A percentile compares a stretch with the other conserved stretches of the same genome.
phyloP scores from a whole-genome alignment of 35 echinoderm and acorn worm genomes.

The Ptychodera flava region DNA sequence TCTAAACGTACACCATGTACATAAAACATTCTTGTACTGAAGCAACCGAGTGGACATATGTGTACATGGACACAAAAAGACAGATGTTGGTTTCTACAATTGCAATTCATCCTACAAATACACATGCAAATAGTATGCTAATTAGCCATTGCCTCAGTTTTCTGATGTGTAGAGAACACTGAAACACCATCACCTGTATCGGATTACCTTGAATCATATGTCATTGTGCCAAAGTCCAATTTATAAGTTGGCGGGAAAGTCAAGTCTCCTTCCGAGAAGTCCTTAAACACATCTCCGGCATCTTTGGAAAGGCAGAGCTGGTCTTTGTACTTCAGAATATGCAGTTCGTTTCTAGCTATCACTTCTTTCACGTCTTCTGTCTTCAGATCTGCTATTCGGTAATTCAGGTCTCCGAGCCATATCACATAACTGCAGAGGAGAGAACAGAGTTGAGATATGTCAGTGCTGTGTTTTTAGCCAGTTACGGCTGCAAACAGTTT shows the following conservation, averaged over 20 bases:
- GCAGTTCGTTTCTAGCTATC: constrained; percentile 47
- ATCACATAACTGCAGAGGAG: constrained; percentile 67
- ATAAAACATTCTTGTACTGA: no score
- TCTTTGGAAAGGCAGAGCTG: constrained; percentile 64
- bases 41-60: no score
- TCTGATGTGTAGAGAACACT: no score
- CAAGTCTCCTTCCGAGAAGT: constrained; percentile 60
- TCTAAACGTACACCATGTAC: no score
- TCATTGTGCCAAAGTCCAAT: constrained; percentile 55
- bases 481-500: no score
- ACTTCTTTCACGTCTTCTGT: constrained; percentile 58
- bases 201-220: constrained; percentile 77
- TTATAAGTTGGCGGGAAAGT: constrained; percentile 91
- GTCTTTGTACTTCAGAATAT: constrained; percentile 66
- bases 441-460: not conserved
- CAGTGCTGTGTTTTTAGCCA: no score
- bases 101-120: no score
- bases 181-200: no score
- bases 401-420: constrained; percentile 91
- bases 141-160: no score
- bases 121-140: no score
- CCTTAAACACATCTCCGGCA: constrained; percentile 37
- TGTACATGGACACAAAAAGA: no score
- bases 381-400: constrained; percentile 63
- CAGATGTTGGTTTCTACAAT: no score